Evolutionary conservation across 2,888 invertebrate genomes (phyloP).

Genomic region (Leptura quadrifasciata): DNA sequence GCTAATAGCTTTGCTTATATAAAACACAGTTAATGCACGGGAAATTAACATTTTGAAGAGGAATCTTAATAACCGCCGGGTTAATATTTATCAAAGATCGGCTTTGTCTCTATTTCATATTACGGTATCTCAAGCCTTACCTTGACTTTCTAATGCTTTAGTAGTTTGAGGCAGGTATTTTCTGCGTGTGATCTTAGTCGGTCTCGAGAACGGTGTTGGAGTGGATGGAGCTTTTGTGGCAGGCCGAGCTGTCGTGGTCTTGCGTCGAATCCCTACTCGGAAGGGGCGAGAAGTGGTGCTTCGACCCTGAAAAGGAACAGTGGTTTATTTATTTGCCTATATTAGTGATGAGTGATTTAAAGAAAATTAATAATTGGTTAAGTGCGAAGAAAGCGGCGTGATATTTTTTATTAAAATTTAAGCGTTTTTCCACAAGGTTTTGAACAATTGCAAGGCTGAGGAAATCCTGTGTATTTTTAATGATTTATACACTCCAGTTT

Average conservation of each 20-base stretch:
- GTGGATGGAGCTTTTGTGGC: conserved; percentile 50
- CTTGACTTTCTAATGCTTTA: conserved; percentile 67
- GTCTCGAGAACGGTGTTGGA: conserved; percentile 56
- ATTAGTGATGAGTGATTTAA: conserved; percentile 8
- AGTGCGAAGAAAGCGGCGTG: not conserved
- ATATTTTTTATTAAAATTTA: not conserved
- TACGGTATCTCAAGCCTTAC: conserved; percentile 56
- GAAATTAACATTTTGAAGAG: conserved; percentile 24
- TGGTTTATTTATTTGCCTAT: not conserved
- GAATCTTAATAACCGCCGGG: conserved; percentile 14
- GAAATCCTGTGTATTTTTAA: not conserved
- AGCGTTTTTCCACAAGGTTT: not conserved
- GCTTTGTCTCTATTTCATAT: conserved; percentile 1
- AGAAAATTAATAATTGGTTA: not conserved
- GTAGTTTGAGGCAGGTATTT: conserved; percentile 59
- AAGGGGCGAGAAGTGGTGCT: conserved; percentile 53
- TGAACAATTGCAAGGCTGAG: not conserved
- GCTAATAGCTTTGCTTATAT: conserved; percentile 3
- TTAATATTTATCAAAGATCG: not conserved
- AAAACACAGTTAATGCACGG: not conserved
- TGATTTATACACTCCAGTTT: not conserved
- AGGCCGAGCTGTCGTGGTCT: conserved; percentile 51
- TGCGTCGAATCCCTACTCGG: conserved; percentile 58
- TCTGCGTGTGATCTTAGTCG: conserved; percentile 64
- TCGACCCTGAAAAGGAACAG: conserved; percentile 33